These are phyloP conservation scores for Amitus sp. DNA, from an alignment of 2,888 invertebrate species.

Conservation along the genomic window DNA sequence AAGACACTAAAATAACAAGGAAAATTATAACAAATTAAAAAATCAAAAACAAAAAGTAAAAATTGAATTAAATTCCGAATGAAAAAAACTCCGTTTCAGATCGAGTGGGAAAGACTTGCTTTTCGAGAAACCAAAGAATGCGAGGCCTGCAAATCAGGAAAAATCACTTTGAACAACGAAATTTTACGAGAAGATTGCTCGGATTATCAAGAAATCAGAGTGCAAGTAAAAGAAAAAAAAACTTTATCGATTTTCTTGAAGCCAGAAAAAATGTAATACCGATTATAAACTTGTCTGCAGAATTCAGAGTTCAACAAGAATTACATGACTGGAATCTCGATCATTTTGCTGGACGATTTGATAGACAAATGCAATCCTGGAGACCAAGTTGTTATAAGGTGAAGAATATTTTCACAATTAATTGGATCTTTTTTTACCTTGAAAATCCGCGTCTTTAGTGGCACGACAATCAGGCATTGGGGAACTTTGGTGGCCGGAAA, in stretches of 20 bases:
- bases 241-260: slow-evolving; percentile 1
- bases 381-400: slow-evolving; percentile 88
- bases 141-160: slow-evolving; percentile 50
- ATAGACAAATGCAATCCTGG: slow-evolving; percentile 90
- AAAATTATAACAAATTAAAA: no score
- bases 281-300: no score
- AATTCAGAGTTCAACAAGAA: slow-evolving; percentile 28
- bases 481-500: slow-evolving; percentile 70
- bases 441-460: no score
- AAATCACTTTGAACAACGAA: slow-evolving; percentile 52
- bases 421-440: no score
- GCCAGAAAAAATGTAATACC: neutral
- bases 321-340: slow-evolving; percentile 50
- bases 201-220: slow-evolving; percentile 88
- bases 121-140: slow-evolving; percentile 55
- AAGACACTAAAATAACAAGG: no score
- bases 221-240: slow-evolving; percentile 70
- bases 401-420: no score
- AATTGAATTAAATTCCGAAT: slow-evolving; percentile 1
- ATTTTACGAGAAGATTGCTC: slow-evolving; percentile 73
- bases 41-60: no score
- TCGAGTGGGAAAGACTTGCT: slow-evolving; percentile 58
- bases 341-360: slow-evolving; percentile 74
- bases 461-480: slow-evolving; percentile 81
- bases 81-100: slow-evolving; percentile 33